Conservation (phyloP, 53 echinoderm and acorn worm genomes). For the Temnopleurus reevesii region DNA sequence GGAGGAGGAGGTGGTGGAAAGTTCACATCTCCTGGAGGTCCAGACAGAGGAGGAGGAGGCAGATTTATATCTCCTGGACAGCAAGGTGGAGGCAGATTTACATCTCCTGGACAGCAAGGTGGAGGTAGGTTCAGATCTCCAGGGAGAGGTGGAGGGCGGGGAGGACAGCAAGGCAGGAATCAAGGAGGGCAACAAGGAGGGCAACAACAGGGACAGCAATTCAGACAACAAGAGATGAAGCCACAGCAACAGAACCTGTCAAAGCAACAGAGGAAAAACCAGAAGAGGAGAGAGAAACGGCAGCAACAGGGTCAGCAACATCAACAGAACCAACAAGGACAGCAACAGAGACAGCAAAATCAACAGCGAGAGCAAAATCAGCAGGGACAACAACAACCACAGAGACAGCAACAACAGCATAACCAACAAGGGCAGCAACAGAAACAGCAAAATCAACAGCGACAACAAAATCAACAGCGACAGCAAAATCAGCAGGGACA, state of each 20-base stretch:
- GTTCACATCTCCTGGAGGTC: background rate
- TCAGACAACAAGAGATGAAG: too few relatives aligned
- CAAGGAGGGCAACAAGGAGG: background rate
- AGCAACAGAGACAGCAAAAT: too few relatives aligned
- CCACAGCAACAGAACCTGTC: too few relatives aligned
- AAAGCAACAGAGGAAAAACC: too few relatives aligned
- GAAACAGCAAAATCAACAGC: too few relatives aligned
- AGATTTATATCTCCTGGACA: background rate
- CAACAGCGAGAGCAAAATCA: too few relatives aligned
- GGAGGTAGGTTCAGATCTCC: background rate
- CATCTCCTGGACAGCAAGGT: background rate
- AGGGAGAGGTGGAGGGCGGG: background rate
- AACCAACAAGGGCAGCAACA: background rate
- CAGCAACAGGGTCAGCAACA: too few relatives aligned
- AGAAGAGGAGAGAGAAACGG: background rate
- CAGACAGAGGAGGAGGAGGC: background rate
- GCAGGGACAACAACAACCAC: background rate
- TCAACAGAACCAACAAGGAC: background rate
- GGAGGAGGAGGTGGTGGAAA: background rate
- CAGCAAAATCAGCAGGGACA: too few relatives aligned
- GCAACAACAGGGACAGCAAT: background rate
- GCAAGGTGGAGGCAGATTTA: background rate
- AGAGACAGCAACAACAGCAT: too few relatives aligned
- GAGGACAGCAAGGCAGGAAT: background rate
- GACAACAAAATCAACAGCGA: too few relatives aligned